Conservation (phyloP, 2,797 vertebrate genomes). For the Nasua narica region DNA sequence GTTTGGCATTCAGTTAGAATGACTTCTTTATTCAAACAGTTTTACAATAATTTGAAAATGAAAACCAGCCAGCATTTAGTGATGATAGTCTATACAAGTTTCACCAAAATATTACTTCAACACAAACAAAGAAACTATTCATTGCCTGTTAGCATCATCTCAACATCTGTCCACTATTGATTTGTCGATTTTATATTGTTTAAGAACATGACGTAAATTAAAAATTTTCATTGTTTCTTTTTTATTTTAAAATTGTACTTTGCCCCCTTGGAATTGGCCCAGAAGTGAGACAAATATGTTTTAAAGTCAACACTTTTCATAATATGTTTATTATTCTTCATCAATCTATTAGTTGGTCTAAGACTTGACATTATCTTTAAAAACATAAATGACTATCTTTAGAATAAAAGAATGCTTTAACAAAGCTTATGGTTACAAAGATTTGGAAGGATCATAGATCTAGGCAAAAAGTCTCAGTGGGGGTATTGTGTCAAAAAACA, state of each 20-base stretch:
- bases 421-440: background rate
- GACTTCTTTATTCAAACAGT: slow-evolving; percentile 50
- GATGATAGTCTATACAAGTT: slow-evolving; percentile 69
- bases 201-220: slow-evolving; percentile 48
- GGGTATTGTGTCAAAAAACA: background rate
- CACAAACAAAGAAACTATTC: slow-evolving; percentile 55
- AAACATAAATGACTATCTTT: background rate
- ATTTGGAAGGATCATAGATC: background rate
- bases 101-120: slow-evolving; percentile 48
- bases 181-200: slow-evolving; percentile 1
- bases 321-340: background rate
- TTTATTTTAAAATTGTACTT: slow-evolving; percentile 35
- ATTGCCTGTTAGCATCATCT: slow-evolving; percentile 30
- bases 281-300: slow-evolving; percentile 17
- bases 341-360: background rate
- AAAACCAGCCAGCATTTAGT: slow-evolving; percentile 71
- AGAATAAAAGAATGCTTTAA: background rate
- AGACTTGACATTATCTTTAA: background rate
- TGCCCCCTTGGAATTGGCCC: slow-evolving; percentile 14
- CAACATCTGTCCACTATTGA: slow-evolving; percentile 52
- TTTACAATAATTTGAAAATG: slow-evolving; percentile 72
- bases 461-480: background rate
- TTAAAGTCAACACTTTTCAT: background rate
- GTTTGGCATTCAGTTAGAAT: slow-evolving; percentile 71
- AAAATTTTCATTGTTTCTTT: slow-evolving; percentile 54